Evolutionary conservation across 2,888 invertebrate genomes (phyloP).

Genomic region (Archips xylosteana): DNA sequence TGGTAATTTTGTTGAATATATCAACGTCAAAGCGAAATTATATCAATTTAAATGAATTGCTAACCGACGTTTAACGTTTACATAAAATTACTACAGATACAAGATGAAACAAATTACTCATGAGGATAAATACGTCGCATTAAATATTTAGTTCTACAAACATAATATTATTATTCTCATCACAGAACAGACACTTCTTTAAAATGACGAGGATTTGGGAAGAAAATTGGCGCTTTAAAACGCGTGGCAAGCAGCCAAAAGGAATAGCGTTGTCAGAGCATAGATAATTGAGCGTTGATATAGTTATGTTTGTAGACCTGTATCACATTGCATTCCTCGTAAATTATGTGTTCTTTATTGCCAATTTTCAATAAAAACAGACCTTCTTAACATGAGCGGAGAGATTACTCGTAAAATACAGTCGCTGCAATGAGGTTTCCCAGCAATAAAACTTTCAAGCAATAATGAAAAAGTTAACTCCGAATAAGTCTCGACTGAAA

Average conservation of each 20-base stretch:
- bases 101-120: constrained; percentile 21
- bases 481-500: too few relatives aligned
- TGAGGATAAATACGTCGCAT: constrained; percentile 21
- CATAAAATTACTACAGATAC: background rate
- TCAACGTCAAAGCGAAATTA: background rate
- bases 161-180: constrained; percentile 17
- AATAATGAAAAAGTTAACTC: too few relatives aligned
- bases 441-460: background rate
- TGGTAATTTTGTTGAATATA: background rate
- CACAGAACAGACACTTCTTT: background rate
- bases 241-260: constrained; percentile 29
- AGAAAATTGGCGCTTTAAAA: constrained; percentile 13
- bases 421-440: background rate
- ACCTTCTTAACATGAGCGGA: background rate
- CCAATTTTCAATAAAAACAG: background rate
- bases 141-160: constrained; percentile 9
- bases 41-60: background rate
- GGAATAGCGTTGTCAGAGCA: background rate
- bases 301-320: background rate
- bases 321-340: background rate
- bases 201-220: constrained; percentile 15
- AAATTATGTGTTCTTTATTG: background rate
- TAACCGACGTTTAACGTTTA: constrained; percentile 6
- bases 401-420: background rate
- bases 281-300: background rate